Base-by-base conservation (phyloP, 2,888 invertebrate species). In the Cantharis nigra region DNA sequence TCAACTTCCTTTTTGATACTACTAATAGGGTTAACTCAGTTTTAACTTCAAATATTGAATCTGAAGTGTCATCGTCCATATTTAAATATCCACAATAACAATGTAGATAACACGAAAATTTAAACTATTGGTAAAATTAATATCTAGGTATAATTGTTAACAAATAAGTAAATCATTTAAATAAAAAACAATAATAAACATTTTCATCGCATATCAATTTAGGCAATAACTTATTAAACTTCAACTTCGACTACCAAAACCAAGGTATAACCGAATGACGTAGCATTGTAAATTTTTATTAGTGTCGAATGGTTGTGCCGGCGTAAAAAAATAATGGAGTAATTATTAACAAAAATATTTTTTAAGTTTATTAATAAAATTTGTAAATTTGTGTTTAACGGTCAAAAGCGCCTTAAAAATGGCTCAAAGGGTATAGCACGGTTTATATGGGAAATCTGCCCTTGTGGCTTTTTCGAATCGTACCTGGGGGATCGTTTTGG, bases 31-130 rank as follows among this genome's bases (percentile, higher is more conserved):
- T 74, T 70, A 74, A 69, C 63, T 74, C 30, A 26, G 49, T 49
- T 23, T 73, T 70, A 69, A 64, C 69, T 74, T 69, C 63, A 63
- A 20, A 69, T 70, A 72, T 72, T 49, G 33, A 63, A 63, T 16
- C n/a, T 33, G 63, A 69, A 70, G 69, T 74, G 69, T 69, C 69
- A 74, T 74, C 70, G 28, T 16, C 28, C 73, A 74, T 74, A 74
- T 69, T 74, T 72, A 72, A 72, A 64, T 20, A 64, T 64, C 20
- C 64, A 64, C 64, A 20, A 64, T 18, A 64, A 20, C 16, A 16
- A 20, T 11, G n/a, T 18, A 64, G n/a, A 64, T 64, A 16, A 18
- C 20, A 64, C 16, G 20, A 64, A 13, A 64, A 49, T 49, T 49
- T 49, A 49, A 49, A 49, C 49, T 49, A 49, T 9, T 49, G 49